Percentiles rank a stretch among this genome's conserved stretches.
Conservation (phyloP, 2,888 invertebrate genomes). For the Ametastegia equiseti region DNA sequence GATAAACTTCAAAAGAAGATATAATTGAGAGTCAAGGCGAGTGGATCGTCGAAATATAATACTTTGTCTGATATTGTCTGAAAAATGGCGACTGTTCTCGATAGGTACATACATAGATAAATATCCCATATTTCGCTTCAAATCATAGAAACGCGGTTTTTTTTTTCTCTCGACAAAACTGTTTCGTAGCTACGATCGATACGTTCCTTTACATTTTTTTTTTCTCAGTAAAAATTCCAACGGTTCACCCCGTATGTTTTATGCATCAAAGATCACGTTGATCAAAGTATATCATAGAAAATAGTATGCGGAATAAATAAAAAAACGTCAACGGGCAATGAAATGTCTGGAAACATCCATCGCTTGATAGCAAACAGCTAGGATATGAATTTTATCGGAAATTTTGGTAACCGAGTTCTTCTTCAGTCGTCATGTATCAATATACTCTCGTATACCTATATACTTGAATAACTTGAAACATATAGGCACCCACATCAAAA, state of each 20-base stretch:
- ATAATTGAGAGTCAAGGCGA: slow-evolving; percentile 8
- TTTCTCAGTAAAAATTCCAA: not conserved
- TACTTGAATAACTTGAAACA: no score
- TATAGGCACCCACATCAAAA: no score
- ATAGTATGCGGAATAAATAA: not conserved
- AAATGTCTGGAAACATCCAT: not conserved
- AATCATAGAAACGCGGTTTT: not conserved
- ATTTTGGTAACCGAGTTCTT: no score
- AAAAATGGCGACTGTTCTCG: no score
- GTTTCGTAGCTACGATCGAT: no score
- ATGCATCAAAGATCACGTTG: not conserved
- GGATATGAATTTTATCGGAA: no score
- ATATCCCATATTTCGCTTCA: not conserved
- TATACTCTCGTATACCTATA: no score
- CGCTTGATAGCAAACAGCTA: not conserved
- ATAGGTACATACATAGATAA: no score
- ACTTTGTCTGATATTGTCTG: not conserved
- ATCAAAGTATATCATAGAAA: not conserved
- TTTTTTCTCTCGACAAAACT: not conserved
- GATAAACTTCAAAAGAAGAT: not conserved
- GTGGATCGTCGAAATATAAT: not conserved
- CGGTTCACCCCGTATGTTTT: not conserved
- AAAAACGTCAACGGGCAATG: not conserved
- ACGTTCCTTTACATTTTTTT: no score
- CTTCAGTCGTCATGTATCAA: no score